Conservation (phyloP, 2,797 vertebrate genomes). For the Streptopelia turtur region DNA sequence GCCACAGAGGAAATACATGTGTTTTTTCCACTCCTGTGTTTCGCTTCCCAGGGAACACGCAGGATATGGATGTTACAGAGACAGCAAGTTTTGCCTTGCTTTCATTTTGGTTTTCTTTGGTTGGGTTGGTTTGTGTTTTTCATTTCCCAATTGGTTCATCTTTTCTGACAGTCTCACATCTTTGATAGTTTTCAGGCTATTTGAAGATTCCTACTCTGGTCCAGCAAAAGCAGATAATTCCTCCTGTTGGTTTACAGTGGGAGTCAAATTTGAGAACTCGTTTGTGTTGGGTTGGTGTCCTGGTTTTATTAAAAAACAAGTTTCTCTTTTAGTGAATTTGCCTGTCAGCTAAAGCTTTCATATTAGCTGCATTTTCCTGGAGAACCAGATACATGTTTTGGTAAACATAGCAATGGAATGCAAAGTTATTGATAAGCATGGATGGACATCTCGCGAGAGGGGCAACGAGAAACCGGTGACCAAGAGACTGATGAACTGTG, state of each 20-base stretch:
- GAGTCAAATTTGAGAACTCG: not conserved
- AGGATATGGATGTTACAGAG: not conserved
- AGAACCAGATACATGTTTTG: too few relatives aligned
- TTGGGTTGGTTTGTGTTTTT: not conserved
- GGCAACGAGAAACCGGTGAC: too few relatives aligned
- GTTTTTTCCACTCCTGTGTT: not conserved
- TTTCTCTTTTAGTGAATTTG: too few relatives aligned
- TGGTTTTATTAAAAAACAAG: too few relatives aligned
- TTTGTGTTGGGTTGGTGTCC: not conserved
- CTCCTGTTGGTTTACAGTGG: not conserved
- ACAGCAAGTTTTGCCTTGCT: not conserved
- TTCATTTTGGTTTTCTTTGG: not conserved
- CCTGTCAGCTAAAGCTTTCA: too few relatives aligned
- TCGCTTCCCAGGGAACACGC: not conserved
- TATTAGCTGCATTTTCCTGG: too few relatives aligned
- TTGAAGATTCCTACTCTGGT: not conserved
- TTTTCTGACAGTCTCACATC: not conserved
- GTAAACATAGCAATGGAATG: too few relatives aligned
- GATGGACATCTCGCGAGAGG: too few relatives aligned
- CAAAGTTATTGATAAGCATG: too few relatives aligned
- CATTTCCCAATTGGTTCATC: not conserved
- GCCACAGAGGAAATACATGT: not conserved
- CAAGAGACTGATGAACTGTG: too few relatives aligned
- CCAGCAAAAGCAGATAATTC: not conserved
- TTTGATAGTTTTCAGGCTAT: not conserved